phyloP scores from a whole-genome alignment of 2,113 vertebrate species.

The Rhodinocichla rosea region DNA sequence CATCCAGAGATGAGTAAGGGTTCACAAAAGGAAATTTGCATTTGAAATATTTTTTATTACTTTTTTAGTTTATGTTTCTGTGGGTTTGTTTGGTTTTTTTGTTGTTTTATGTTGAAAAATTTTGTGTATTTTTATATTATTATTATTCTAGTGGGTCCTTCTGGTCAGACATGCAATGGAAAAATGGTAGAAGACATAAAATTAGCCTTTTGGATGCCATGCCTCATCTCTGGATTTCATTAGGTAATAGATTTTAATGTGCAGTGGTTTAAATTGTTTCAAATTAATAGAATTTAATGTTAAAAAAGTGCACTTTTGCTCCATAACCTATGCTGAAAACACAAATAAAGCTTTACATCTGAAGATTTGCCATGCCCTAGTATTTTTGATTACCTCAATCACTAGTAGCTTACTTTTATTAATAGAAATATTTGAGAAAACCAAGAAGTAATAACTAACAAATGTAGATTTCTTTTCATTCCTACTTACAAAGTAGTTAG shows the following conservation, averaged over 20 bases:
- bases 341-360: not conserved
- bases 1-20: not conserved
- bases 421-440: slow-evolving; percentile 17
- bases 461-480: not conserved
- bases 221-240: not conserved
- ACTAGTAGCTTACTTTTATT: not conserved
- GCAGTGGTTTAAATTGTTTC: not conserved
- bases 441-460: slow-evolving; percentile 3
- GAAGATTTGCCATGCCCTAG: not conserved
- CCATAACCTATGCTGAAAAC: not conserved
- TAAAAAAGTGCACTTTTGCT: not conserved
- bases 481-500: not conserved
- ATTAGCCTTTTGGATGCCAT: not conserved
- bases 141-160: not conserved
- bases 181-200: not conserved
- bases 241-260: not conserved
- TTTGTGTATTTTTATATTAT: not conserved
- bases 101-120: not conserved
- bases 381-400: not conserved
- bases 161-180: not conserved
- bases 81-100: not conserved
- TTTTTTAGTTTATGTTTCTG: not conserved
- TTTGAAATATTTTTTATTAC: not conserved
- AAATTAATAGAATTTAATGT: not conserved
- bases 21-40: not conserved